Base-by-base conservation (phyloP, 2,888 invertebrate species). In the Patella pellucida region DNA sequence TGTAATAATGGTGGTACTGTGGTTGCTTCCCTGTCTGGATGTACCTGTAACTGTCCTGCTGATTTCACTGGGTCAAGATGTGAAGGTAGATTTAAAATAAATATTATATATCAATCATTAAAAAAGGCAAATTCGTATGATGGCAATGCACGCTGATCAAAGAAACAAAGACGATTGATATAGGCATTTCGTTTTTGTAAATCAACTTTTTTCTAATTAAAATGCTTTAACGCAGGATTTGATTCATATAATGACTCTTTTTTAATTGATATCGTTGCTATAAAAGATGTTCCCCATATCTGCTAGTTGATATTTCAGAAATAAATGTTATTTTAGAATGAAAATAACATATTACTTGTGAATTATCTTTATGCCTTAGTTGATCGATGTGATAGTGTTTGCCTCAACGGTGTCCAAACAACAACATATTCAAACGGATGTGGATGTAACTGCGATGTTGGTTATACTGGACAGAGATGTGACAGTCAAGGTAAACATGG, bases 1-100 rank as follows among this genome's bases (percentile, higher is more conserved):
- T 12, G 67, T 16, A 11, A 23, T 19, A 50, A 50, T 62, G 16
- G 72, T 41, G 51, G 71, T 31, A 31, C 3, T 54, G 15, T 41
- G 3, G 11, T 5, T 23, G 15, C 54, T 9, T 27, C 71, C 5
- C 19, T 2, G 12, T 11, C 14, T 27, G 56, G 31, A 16, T 72
- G 71, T 19, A 19, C 15, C 16, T 72, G 71, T 54, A 23, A 19
- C 14, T 72, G 71, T 14, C 41, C 41, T 14, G 14, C 27, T 31
- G 71, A 54, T 27, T 72, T 56, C 71, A 52, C 71, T 72, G 71
- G 71, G 15, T 27, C 52, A 16, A 62, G 19, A 62, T 62, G 62
- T 23, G 19, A 62, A 62, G 23, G 62, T 62, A 62, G 23, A 11
- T 19, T 15, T 19, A 41, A 9, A 9, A 31, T 31, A 9, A 41